A percentile compares a stretch with the other conserved stretches of the same genome.
These are phyloP conservation scores for Ectropis grisescens DNA, from an alignment of 1,140 invertebrate species.

Conservation along the genomic window DNA sequence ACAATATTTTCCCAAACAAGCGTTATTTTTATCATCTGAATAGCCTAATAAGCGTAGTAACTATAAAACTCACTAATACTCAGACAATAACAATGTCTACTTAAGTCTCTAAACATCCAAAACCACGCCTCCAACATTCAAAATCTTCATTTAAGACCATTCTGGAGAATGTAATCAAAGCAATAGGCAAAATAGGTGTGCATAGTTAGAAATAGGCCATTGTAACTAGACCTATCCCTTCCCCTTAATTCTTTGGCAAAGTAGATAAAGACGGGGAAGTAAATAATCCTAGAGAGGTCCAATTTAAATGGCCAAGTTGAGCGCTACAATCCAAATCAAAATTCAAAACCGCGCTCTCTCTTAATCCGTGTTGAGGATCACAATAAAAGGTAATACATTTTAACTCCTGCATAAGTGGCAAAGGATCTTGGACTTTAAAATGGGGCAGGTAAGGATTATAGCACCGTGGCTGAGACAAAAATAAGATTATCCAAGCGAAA, in stretches of 20 bases:
- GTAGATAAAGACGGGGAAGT: slow-evolving; percentile 33
- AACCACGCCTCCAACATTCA: slow-evolving; percentile 33
- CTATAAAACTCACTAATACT: too few species aligned
- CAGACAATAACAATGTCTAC: slow-evolving; percentile 17
- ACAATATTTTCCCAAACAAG: too few species aligned
- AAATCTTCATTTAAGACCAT: slow-evolving; percentile 52
- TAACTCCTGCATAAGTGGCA: slow-evolving; percentile 32
- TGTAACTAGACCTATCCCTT: slow-evolving; percentile 17
- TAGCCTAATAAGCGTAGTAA: too few species aligned
- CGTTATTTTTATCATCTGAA: too few species aligned
- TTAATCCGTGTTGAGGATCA: slow-evolving; percentile 68
- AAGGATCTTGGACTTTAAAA: slow-evolving; percentile 35
- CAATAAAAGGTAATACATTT: slow-evolving; percentile 70
- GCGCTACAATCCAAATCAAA: slow-evolving; percentile 64
- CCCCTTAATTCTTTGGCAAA: slow-evolving; percentile 13
- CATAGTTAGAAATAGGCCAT: slow-evolving; percentile 41
- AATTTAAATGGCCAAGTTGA: slow-evolving; percentile 42
- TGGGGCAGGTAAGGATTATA: slow-evolving; percentile 21
- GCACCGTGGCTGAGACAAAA: slow-evolving; percentile 32
- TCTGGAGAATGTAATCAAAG: slow-evolving; percentile 55
- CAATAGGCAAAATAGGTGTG: slow-evolving; percentile 55
- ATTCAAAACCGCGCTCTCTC: slow-evolving; percentile 68
- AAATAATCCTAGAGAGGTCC: slow-evolving; percentile 44
- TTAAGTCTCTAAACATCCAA: slow-evolving; percentile 27
- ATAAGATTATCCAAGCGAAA: slow-evolving; percentile 68